Evolutionary conservation across 2,888 invertebrate genomes (phyloP).

Genomic region (Pollenia amentaria): DNA sequence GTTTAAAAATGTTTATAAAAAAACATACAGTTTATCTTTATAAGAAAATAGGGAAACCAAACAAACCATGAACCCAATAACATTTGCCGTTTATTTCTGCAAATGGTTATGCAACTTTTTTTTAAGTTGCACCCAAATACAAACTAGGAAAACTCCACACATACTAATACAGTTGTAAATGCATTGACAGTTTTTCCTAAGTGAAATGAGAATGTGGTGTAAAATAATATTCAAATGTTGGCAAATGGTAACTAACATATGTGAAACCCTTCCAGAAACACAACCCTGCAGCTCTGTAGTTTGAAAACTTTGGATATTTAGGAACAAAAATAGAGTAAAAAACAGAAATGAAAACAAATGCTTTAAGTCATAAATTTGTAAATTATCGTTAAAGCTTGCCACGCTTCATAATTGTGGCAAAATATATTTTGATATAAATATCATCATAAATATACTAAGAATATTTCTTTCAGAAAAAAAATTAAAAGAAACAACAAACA

Average conservation of each 20-base stretch:
- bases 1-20: not conserved
- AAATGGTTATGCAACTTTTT: not conserved
- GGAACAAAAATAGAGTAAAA: too few relatives aligned
- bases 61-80: conserved; percentile 39
- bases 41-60: not conserved
- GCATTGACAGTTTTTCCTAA: not conserved
- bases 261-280: not conserved
- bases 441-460: too few relatives aligned
- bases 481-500: too few relatives aligned
- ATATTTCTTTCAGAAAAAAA: too few relatives aligned
- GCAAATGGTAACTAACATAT: not conserved
- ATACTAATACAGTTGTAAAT: not conserved
- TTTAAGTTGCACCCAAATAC: not conserved
- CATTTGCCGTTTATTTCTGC: conserved; percentile 24
- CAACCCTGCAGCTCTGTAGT: not conserved
- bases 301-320: too few relatives aligned
- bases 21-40: not conserved
- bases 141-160: not conserved
- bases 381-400: too few relatives aligned
- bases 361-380: too few relatives aligned
- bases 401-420: too few relatives aligned
- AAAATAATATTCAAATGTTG: conserved; percentile 28
- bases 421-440: too few relatives aligned
- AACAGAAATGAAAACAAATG: too few relatives aligned
- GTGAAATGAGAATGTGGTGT: not conserved